Evolutionary conservation across 2,888 invertebrate species (phyloP).

Genomic region (Caenorhabditis wallacei): DNA sequence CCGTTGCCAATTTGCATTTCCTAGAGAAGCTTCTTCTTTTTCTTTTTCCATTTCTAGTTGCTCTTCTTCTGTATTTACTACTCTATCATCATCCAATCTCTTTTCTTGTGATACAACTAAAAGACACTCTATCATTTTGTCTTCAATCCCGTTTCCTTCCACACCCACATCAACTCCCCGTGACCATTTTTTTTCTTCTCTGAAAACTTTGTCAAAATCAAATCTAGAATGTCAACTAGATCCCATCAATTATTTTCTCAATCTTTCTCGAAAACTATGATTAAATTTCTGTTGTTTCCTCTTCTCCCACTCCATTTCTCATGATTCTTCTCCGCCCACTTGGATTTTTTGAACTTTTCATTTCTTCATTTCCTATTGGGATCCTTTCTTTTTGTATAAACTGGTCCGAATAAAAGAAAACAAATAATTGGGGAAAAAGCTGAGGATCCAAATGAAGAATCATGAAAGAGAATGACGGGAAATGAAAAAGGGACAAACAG

Average conservation of each 20-base stretch:
- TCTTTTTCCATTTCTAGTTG: not conserved
- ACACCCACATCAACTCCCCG: slow-evolving; percentile 27
- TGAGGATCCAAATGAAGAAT: not conserved
- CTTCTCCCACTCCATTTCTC: no score
- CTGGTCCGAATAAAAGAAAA: slow-evolving; percentile 9
- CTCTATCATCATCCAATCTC: slow-evolving; percentile 29
- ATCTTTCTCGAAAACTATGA: slow-evolving; percentile 1
- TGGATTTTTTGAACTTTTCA: not conserved
- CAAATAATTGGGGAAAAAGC: not conserved
- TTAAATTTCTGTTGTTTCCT: slow-evolving; percentile 5
- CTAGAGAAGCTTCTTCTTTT: no score
- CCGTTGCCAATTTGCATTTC: slow-evolving; percentile 24
- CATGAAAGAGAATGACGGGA: not conserved
- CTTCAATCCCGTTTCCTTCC: not conserved
- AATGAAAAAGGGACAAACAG: not conserved
- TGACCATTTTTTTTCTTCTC: slow-evolving; percentile 14
- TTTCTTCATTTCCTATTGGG: not conserved
- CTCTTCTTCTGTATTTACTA: not conserved
- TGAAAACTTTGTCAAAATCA: not conserved
- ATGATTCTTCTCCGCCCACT: not conserved
- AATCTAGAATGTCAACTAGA: slow-evolving; percentile 26
- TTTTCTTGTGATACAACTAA: slow-evolving; percentile 15
- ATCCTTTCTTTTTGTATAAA: slow-evolving; percentile 29
- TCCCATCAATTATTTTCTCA: slow-evolving; percentile 15
- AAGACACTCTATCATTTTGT: slow-evolving; percentile 32